These are phyloP conservation scores for Fundulus diaphanus DNA, from an alignment of 2,797 vertebrate genomes.

Conservation along the genomic window DNA sequence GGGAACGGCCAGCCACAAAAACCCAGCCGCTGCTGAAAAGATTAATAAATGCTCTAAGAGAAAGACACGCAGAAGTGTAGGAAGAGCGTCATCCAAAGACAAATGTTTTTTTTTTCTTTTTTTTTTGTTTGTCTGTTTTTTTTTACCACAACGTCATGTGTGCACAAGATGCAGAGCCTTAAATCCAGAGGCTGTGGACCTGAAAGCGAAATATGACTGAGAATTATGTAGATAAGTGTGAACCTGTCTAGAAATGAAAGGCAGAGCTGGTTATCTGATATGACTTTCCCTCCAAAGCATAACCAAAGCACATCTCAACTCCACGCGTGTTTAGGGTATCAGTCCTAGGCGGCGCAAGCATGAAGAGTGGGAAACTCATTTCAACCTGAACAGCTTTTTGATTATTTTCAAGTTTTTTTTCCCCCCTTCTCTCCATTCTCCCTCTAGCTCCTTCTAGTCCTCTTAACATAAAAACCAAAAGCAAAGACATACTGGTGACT, in stretches of 20 bases:
- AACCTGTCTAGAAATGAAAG: slow-evolving; percentile 67
- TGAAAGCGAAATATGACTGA: slow-evolving; percentile 59
- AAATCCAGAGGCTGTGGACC: slow-evolving; percentile 44
- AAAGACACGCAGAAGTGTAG: slow-evolving; percentile 23
- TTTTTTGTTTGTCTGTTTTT: too few relatives aligned
- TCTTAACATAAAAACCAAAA: slow-evolving; percentile 62
- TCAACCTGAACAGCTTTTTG: slow-evolving; percentile 69
- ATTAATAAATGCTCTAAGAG: slow-evolving; percentile 24
- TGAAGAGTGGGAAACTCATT: slow-evolving; percentile 67
- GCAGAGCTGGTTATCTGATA: slow-evolving; percentile 70
- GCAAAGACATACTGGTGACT: slow-evolving; percentile 52
- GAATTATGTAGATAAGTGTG: slow-evolving; percentile 69
- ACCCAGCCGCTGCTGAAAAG: background rate
- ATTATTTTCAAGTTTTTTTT: slow-evolving; percentile 68
- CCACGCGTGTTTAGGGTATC: slow-evolving; percentile 67
- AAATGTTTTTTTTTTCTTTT: too few relatives aligned
- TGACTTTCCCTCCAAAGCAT: slow-evolving; percentile 64
- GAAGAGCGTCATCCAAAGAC: slow-evolving; percentile 37
- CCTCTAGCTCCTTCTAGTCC: slow-evolving; percentile 39
- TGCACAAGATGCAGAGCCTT: slow-evolving; percentile 40
- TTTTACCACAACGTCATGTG: slow-evolving; percentile 48
- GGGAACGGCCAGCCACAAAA: slow-evolving; percentile 2
- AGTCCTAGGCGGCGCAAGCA: slow-evolving; percentile 54
- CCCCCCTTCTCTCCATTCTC: background rate
- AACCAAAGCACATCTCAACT: slow-evolving; percentile 68